Percentiles rank a stretch among this genome's conserved stretches.
phyloP scores from a whole-genome alignment of 2,888 invertebrate genomes.

The Ecliptopera silaceata region DNA sequence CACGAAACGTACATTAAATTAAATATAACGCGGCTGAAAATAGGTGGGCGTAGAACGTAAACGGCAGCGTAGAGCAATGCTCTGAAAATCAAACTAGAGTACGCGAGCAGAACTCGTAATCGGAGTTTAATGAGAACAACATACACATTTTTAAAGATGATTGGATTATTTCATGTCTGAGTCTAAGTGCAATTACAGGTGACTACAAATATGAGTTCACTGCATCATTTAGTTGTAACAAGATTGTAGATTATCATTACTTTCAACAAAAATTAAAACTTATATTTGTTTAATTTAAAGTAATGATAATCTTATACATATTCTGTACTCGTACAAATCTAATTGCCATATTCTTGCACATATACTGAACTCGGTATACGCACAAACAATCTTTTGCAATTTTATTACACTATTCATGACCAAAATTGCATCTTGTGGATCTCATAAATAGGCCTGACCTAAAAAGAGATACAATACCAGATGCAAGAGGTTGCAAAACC shows the following conservation, averaged over 20 bases:
- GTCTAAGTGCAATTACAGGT: too few relatives aligned
- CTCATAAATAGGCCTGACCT: slow-evolving; percentile 21
- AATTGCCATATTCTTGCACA: background rate
- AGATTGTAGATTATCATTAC: too few relatives aligned
- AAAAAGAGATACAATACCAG: slow-evolving; percentile 18
- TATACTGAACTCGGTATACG: slow-evolving; percentile 5
- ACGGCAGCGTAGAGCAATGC: slow-evolving; percentile 55
- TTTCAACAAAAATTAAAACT: too few relatives aligned
- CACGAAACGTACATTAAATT: slow-evolving; percentile 57
- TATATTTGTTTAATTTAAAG: too few relatives aligned
- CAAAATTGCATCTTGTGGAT: slow-evolving; percentile 18
- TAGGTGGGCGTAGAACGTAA: slow-evolving; percentile 61
- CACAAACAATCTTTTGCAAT: slow-evolving; percentile 8
- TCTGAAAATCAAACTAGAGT: slow-evolving; percentile 49
- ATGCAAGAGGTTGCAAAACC: slow-evolving; percentile 26
- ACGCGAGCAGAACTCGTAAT: slow-evolving; percentile 3
- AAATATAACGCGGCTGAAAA: slow-evolving; percentile 66
- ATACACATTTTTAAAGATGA: too few relatives aligned
- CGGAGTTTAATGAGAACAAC: too few relatives aligned
- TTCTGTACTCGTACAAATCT: slow-evolving; percentile 2
- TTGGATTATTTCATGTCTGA: too few relatives aligned
- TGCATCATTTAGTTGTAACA: too few relatives aligned
- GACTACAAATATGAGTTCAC: too few relatives aligned
- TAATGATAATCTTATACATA: background rate
- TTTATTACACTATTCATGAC: slow-evolving; percentile 11